These are phyloP conservation scores for Streblospio benedicti DNA, from an alignment of 1,140 invertebrate genomes.

Conservation along the genomic window DNA sequence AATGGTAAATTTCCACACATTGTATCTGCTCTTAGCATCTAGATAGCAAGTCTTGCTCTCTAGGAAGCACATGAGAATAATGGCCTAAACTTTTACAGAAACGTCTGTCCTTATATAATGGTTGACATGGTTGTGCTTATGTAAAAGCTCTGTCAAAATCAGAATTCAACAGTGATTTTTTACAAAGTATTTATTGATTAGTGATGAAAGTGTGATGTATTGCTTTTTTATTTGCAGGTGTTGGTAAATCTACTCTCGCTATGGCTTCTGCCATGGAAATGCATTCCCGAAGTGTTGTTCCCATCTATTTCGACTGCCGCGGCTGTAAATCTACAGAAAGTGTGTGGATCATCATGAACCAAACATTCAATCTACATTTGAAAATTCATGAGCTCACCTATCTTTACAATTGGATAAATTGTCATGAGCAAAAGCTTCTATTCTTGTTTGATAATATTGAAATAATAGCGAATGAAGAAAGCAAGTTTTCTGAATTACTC, in stretches of 20 bases:
- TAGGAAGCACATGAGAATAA: no score
- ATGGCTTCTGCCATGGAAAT: background rate
- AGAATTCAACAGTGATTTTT: no score
- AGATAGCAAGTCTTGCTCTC: no score
- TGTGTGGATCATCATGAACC: background rate
- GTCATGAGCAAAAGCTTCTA: conserved; percentile 11
- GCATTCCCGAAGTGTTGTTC: background rate
- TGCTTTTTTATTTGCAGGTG: no score
- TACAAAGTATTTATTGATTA: no score
- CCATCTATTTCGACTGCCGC: conserved; percentile 1
- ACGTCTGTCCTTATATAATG: no score
- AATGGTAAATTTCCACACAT: no score
- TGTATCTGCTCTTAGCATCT: no score
- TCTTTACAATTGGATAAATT: conserved; percentile 14
- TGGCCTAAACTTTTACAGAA: no score
- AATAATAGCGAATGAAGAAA: background rate
- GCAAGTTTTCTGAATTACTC: conserved; percentile 1
- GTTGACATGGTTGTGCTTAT: no score
- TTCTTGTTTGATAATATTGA: conserved; percentile 14
- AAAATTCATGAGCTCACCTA: background rate
- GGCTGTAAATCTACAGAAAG: background rate
- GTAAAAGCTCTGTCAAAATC: no score
- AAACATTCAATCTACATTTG: conserved; percentile 5
- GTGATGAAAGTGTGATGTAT: no score
- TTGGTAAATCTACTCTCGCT: conserved; percentile 11